Evolutionary conservation across 1,140 invertebrate species (phyloP).

Genomic region (Trachelipus rathkii): DNA sequence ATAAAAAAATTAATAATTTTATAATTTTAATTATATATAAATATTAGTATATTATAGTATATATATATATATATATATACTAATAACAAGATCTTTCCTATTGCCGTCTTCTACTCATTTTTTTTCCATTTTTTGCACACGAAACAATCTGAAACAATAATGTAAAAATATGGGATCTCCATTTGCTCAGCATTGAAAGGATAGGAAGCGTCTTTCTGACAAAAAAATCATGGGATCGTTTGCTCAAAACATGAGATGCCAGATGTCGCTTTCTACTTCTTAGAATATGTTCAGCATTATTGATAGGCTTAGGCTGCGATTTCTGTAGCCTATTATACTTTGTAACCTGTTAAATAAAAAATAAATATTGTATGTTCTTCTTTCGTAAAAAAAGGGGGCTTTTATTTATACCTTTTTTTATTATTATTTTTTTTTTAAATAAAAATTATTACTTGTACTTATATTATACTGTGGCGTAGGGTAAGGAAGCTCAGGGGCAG

Average conservation of each 20-base stretch:
- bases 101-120: background rate
- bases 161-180: background rate
- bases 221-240: background rate
- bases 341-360: background rate
- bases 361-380: constrained; percentile 13
- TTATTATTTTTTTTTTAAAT: too few species aligned
- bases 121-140: background rate
- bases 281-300: constrained; percentile 1
- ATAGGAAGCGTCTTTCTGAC: background rate
- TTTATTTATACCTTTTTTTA: background rate
- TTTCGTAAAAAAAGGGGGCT: background rate
- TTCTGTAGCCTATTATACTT: background rate
- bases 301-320: constrained; percentile 6
- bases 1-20: background rate
- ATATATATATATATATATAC: too few species aligned
- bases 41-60: background rate
- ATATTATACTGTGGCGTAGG: too few species aligned
- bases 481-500: too few species aligned
- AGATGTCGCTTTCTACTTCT: constrained; percentile 1
- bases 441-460: too few species aligned
- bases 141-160: background rate
- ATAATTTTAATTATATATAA: background rate
- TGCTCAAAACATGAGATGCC: constrained; percentile 4
- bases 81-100: too few species aligned
- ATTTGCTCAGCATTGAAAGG: constrained; percentile 7